Conservation (phyloP, 2,113 vertebrate genomes). For the Bufo bufo region DNA sequence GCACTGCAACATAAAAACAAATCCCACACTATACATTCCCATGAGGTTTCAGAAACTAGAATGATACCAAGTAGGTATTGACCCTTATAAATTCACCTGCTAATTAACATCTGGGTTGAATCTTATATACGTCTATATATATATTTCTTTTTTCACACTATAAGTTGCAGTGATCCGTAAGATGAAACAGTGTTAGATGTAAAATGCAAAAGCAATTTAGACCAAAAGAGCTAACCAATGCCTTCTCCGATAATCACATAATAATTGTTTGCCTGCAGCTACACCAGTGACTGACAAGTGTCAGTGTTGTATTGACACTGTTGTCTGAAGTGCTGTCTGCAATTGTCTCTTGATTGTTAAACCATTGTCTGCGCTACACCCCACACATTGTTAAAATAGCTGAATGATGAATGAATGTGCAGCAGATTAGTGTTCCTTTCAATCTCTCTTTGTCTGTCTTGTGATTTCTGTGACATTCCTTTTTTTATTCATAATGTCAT, state of each 20-base stretch:
- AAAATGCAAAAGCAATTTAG: neutral
- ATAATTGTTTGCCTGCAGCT: neutral
- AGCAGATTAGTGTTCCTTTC: neutral
- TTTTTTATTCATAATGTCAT: neutral
- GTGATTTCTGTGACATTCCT: neutral
- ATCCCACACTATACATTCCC: too few species aligned
- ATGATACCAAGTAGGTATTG: too few species aligned
- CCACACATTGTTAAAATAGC: constrained; percentile 2
- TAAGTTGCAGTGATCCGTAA: neutral
- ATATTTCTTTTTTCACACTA: neutral
- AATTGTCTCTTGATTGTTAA: neutral
- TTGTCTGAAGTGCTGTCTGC: neutral
- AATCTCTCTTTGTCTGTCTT: neutral
- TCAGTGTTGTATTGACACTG: neutral
- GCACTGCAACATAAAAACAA: too few species aligned
- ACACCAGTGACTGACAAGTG: neutral
- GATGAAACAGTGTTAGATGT: neutral
- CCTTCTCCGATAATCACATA: neutral
- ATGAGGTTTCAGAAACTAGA: too few species aligned
- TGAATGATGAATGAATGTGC: neutral
- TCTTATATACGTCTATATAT: neutral
- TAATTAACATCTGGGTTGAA: too few species aligned
- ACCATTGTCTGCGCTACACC: neutral
- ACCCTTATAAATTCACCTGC: too few species aligned
- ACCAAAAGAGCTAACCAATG: neutral